Base-by-base conservation (phyloP, 2,797 vertebrate genomes). In the Pelodytes ibericus region DNA sequence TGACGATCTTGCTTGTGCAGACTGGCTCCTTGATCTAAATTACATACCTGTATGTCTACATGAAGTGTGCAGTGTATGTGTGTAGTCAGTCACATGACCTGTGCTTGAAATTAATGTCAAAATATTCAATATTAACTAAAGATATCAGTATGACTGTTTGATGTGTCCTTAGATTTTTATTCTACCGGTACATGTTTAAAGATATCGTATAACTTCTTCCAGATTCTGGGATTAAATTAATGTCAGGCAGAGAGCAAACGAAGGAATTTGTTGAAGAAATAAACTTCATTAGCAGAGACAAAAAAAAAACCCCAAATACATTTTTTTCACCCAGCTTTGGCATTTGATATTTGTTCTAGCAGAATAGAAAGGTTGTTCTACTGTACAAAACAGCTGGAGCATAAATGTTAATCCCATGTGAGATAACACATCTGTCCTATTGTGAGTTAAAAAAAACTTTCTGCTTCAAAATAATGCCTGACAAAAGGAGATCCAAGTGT, bases 391-490 rank as follows among this genome's bases (percentile, higher is more conserved):
- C 64, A 78, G 64, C 70, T 78, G 44, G 75, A 78, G 62, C 69
- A 78, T 78, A 72, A 66, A 67, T 78, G 56, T 60, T 71, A 71
- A 72, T 77, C 75, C 61, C 16, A n/a, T 27, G 69, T 72, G 69
- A 78, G 56, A 78, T 72, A 72, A 72, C 41, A 78, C 75, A 78
- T 78, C 75, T 78, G 75, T 72, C 70, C 75, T 41, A 39, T 60
- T 78, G 75, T 78, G 41, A 47, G 26, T 29, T 58, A 41, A 56
- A 66, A 57, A 77, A 69, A 59, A 25, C n/a, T 41, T 66, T 58
- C 3, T 60, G 31, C 47, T 16, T 3, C 16, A 61, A 49, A 67
- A 72, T 56, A 72, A 56, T 67, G 31, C 5, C 39, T 25, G 30
- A 78, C 62, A 61, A 72, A 71, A 26, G 26, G 25, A 67, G 41